Evolutionary conservation across 2,113 vertebrate species (phyloP).

Genomic region (Miniopterus natalensis): DNA sequence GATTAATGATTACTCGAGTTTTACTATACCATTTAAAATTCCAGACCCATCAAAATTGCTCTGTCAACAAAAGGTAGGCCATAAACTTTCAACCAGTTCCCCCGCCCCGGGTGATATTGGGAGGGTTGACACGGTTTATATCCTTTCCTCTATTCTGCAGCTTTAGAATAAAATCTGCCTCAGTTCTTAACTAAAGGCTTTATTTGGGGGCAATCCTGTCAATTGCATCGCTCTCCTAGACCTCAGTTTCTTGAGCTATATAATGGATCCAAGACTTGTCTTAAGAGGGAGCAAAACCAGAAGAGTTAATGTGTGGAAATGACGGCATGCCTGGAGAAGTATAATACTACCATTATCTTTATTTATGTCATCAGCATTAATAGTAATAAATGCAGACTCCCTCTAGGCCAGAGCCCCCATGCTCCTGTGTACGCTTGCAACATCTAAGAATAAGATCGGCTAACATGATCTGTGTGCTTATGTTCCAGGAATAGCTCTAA

Average conservation of each 20-base stretch:
- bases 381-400: slow-evolving; percentile 13
- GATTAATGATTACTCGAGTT: slow-evolving; percentile 42
- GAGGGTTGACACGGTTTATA: neutral
- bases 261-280: neutral
- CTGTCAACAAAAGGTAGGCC: slow-evolving; percentile 46
- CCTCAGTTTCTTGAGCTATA: neutral
- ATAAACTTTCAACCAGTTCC: neutral
- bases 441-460: slow-evolving; percentile 57
- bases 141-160: neutral
- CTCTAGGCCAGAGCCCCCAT: neutral
- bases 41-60: slow-evolving; percentile 17
- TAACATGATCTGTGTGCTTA: slow-evolving; percentile 52
- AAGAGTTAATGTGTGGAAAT: neutral
- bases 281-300: neutral
- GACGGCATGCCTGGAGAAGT: neutral
- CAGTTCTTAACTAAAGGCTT: neutral
- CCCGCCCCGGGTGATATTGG: too few relatives aligned
- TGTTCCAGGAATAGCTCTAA: slow-evolving; percentile 19
- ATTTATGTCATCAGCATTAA: slow-evolving; percentile 42
- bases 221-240: neutral
- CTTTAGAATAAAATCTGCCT: neutral
- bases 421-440: neutral
- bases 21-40: slow-evolving; percentile 31
- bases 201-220: neutral
- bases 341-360: neutral